These are phyloP conservation scores for Pseudonaja textilis DNA, from an alignment of 2,113 vertebrate species.

Conservation along the genomic window DNA sequence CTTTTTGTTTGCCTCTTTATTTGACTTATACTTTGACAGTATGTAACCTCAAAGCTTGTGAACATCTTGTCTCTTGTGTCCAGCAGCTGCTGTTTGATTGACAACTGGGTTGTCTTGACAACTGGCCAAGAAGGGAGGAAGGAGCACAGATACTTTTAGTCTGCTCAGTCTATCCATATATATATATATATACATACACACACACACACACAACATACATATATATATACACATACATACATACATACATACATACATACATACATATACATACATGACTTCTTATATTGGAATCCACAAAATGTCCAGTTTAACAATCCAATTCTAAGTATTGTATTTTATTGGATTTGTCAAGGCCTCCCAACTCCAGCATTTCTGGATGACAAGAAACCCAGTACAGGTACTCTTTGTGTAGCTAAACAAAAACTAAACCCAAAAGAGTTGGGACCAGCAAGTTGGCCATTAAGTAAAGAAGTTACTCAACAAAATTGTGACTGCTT, in stretches of 20 bases:
- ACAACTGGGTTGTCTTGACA: not conserved
- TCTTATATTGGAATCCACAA: not conserved
- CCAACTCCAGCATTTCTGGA: not conserved
- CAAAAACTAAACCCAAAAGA: too few relatives aligned
- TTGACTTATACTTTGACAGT: not conserved
- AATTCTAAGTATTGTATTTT: not conserved
- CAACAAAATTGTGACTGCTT: not conserved
- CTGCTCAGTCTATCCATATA: not conserved
- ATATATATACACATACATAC: too few relatives aligned
- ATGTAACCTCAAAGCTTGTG: not conserved
- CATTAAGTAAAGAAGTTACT: not conserved
- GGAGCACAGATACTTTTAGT: not conserved
- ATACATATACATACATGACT: not conserved
- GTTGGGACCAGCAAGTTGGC: not conserved
- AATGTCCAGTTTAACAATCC: not conserved
- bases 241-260: not conserved
- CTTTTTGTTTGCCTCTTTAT: not conserved
- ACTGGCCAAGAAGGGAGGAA: not conserved
- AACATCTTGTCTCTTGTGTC: not conserved
- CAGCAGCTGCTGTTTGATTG: not conserved
- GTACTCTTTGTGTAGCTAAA: not conserved
- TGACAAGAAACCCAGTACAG: not conserved
- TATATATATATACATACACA: not conserved
- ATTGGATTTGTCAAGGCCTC: not conserved
- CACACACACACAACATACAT: too few relatives aligned